phyloP scores from a whole-genome alignment of 2,797 vertebrate species.

The Manis pentadactyla region DNA sequence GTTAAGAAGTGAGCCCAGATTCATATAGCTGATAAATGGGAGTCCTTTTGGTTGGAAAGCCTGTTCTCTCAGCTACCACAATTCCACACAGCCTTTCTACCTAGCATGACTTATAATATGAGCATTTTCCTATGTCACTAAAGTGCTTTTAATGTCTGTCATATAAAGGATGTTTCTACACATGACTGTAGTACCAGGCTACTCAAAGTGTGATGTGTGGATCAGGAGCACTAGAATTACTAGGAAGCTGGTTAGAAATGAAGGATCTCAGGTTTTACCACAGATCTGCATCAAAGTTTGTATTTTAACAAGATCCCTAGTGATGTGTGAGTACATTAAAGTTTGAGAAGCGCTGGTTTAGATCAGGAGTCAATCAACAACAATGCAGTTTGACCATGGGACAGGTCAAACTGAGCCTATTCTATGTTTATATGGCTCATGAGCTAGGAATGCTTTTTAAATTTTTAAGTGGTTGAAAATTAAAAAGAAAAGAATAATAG shows the following conservation, averaged over 20 bases:
- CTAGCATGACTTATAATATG: neutral
- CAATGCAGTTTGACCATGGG: neutral
- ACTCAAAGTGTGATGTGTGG: too few relatives aligned
- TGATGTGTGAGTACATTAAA: neutral
- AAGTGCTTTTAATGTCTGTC: neutral
- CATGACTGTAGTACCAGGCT: neutral
- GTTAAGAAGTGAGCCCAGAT: constrained; percentile 10
- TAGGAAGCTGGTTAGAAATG: neutral
- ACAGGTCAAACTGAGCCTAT: neutral
- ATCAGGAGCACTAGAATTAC: neutral
- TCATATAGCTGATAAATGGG: neutral
- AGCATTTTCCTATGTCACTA: neutral
- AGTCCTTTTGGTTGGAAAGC: neutral
- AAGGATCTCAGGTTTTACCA: neutral
- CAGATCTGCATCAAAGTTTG: neutral
- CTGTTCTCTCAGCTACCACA: neutral
- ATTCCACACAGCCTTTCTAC: neutral
- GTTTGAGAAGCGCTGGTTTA: neutral
- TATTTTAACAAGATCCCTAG: neutral
- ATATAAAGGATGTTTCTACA: neutral
- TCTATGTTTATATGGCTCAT: neutral
- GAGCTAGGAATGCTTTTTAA: constrained; percentile 22
- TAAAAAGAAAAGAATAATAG: neutral
- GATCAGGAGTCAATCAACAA: neutral
- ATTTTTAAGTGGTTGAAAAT: constrained; percentile 17